Conservation (phyloP, 2,797 vertebrate genomes). For the Galago senegalensis region DNA sequence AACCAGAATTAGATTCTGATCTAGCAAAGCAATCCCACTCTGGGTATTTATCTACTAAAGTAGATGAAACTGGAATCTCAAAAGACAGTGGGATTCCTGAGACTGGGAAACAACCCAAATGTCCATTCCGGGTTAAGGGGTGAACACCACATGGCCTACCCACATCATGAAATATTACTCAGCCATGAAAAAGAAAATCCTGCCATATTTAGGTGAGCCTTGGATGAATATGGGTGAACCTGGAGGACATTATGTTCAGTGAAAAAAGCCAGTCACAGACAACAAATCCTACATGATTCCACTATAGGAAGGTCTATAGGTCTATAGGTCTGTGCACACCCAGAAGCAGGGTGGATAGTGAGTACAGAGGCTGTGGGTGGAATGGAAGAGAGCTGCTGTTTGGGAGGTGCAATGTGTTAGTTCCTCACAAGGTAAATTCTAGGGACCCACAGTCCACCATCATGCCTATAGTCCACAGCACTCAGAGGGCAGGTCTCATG, state of each 20-base stretch:
- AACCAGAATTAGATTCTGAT: accelerated
- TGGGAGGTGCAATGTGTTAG: accelerated
- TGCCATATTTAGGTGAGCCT: neutral
- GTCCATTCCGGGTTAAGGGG: accelerated
- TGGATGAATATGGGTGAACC: neutral
- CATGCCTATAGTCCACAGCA: too few species aligned
- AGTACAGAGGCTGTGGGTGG: too few species aligned
- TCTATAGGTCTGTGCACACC: too few species aligned
- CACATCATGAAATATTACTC: accelerated
- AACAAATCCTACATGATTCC: neutral
- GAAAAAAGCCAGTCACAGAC: neutral
- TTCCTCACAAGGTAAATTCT: accelerated
- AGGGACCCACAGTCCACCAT: too few species aligned
- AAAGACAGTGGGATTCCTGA: accelerated
- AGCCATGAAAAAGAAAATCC: accelerated
- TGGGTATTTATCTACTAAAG: neutral
- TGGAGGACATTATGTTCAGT: accelerated
- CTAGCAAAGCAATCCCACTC: too few species aligned
- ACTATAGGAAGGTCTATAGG: too few species aligned
- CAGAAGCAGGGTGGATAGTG: too few species aligned
- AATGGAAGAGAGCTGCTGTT: accelerated
- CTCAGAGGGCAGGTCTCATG: neutral
- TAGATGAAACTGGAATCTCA: neutral
- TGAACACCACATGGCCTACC: accelerated
- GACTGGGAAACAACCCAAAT: too few species aligned